Percentiles rank a stretch among this genome's conserved stretches.
Conservation (phyloP, 2,797 vertebrate genomes). For the Danio albolineatus region DNA sequence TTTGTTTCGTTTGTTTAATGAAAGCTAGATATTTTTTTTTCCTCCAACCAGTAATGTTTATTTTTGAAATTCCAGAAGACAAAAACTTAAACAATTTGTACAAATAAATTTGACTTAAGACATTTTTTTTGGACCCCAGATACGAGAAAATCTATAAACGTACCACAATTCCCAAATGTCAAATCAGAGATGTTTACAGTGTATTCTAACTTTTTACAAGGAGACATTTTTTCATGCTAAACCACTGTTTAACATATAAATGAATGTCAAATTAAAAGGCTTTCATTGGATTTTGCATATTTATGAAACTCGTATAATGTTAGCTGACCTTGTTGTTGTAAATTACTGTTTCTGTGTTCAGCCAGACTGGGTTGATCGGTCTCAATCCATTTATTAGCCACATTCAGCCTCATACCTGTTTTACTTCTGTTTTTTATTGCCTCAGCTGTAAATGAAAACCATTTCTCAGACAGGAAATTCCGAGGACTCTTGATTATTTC, state of each 20-base stretch:
- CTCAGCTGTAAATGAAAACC: slow-evolving; percentile 16
- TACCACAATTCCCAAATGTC: too few relatives aligned
- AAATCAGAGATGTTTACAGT: neutral
- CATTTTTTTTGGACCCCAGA: too few relatives aligned
- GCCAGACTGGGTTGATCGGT: slow-evolving; percentile 1
- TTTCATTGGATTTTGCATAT: slow-evolving; percentile 41
- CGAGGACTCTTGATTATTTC: slow-evolving; percentile 17
- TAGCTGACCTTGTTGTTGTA: slow-evolving; percentile 19
- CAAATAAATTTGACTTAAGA: too few relatives aligned
- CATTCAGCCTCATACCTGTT: slow-evolving; percentile 9
- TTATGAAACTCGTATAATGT: slow-evolving; percentile 32
- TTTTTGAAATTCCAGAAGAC: too few relatives aligned
- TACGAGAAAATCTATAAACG: too few relatives aligned
- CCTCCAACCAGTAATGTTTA: too few relatives aligned
- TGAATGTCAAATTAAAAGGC: slow-evolving; percentile 26
- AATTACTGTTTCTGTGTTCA: neutral
- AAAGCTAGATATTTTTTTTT: too few relatives aligned
- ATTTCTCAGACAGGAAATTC: slow-evolving; percentile 33
- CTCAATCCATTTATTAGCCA: slow-evolving; percentile 32
- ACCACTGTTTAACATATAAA: slow-evolving; percentile 44
- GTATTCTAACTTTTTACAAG: neutral
- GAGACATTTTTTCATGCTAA: slow-evolving; percentile 17
- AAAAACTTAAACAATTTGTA: too few relatives aligned
- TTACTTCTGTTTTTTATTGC: slow-evolving; percentile 18
- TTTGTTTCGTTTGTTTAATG: too few relatives aligned